Conservation (phyloP, 2,888 invertebrate genomes). For the Microctonus aethiopoides region DNA sequence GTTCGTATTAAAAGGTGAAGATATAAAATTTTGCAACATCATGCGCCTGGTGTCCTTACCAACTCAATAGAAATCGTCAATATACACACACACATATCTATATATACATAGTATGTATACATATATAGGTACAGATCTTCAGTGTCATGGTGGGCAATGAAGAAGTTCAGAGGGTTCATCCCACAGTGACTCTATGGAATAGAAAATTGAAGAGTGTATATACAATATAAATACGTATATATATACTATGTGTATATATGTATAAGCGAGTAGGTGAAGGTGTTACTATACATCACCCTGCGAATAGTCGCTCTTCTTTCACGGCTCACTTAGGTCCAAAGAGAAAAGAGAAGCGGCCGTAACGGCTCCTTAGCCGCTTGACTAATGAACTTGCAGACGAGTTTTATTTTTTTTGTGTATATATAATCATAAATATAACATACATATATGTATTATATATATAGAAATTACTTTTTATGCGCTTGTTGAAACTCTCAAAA, state of each 20-base stretch:
- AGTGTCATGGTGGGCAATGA: conserved; percentile 11
- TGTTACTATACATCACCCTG: conserved; percentile 17
- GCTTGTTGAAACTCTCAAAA: conserved; percentile 46
- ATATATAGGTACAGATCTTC: neutral
- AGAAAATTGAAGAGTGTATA: neutral
- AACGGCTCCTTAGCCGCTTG: conserved; percentile 56
- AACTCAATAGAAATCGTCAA: conserved; percentile 37
- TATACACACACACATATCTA: neutral
- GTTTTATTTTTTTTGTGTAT: conserved; percentile 9
- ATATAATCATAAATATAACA: too few species aligned
- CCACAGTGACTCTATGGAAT: neutral
- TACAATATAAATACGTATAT: neutral
- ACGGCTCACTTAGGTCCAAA: conserved; percentile 52
- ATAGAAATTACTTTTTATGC: conserved; percentile 12
- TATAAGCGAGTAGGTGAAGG: neutral
- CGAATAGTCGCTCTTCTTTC: conserved; percentile 34
- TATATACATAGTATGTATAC: neutral
- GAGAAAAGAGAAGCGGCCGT: conserved; percentile 15
- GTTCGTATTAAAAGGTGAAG: conserved; percentile 29
- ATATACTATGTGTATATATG: neutral
- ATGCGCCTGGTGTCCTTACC: conserved; percentile 42
- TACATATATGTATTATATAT: conserved; percentile 1
- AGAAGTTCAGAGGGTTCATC: neutral
- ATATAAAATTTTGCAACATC: conserved; percentile 54
- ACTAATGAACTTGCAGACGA: conserved; percentile 57